Conservation (phyloP, 2,888 invertebrate species). For the Dicranocentrus wangi region DNA sequence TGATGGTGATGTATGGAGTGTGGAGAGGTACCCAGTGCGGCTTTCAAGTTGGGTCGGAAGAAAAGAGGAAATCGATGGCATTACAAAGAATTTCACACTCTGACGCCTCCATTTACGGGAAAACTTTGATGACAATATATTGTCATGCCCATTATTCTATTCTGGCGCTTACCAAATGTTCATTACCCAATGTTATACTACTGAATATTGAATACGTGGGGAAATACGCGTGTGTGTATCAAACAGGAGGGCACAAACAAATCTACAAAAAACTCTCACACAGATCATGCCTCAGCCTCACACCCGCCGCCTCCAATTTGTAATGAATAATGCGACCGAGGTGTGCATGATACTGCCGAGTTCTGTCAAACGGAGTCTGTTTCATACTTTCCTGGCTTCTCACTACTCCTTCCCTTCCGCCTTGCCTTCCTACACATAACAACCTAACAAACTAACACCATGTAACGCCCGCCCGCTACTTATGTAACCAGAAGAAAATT, state of each 20-base stretch:
- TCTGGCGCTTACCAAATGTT: not conserved
- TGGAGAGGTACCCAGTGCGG: not conserved
- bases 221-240: not conserved
- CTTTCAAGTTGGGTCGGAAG: not conserved
- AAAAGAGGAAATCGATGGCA: conserved; percentile 61
- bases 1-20: not conserved
- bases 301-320: too few species aligned
- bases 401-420: too few species aligned
- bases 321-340: too few species aligned
- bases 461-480: too few species aligned
- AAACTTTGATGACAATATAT: conserved; percentile 15
- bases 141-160: not conserved
- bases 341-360: too few species aligned
- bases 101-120: conserved; percentile 68
- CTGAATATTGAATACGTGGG: conserved; percentile 6
- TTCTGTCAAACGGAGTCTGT: too few species aligned
- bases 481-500: too few species aligned
- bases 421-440: too few species aligned
- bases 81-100: conserved; percentile 68
- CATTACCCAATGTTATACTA: not conserved
- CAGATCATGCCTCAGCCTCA: not conserved
- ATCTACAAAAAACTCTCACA: conserved; percentile 18
- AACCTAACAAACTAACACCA: too few species aligned
- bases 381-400: too few species aligned
- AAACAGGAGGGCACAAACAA: conserved; percentile 6